Evolutionary conservation across 2,888 invertebrate genomes (phyloP).

Genomic region (Dryadula phaetusa): DNA sequence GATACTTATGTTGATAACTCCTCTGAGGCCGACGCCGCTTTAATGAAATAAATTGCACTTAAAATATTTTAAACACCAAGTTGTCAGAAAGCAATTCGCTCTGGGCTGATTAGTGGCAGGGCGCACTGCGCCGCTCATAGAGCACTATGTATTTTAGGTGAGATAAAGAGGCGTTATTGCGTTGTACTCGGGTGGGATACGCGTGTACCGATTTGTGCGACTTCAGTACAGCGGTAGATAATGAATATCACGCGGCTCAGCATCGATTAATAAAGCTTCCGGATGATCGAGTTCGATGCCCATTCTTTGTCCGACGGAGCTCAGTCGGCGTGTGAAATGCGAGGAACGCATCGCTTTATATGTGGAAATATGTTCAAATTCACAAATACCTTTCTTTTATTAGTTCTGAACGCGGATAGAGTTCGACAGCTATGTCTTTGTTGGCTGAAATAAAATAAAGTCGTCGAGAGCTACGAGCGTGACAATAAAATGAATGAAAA

Average conservation of each 20-base stretch:
- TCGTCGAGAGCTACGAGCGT: background rate
- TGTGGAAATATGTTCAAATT: background rate
- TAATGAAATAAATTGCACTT: constrained; percentile 5
- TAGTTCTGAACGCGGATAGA: background rate
- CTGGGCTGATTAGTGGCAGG: background rate
- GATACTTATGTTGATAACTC: constrained; percentile 1
- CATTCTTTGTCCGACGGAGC: background rate
- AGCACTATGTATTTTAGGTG: background rate
- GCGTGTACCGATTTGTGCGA: no score
- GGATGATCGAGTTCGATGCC: no score
- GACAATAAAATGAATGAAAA: constrained; percentile 5
- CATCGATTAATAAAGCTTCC: no score
- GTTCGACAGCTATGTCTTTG: background rate
- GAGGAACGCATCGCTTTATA: background rate
- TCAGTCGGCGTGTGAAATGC: background rate
- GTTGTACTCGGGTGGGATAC: no score
- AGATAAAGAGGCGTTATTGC: background rate
- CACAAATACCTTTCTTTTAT: background rate
- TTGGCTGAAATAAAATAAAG: constrained; percentile 9
- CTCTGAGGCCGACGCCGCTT: background rate
- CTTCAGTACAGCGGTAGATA: no score
- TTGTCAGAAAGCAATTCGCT: constrained; percentile 10
- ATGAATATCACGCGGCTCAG: no score
- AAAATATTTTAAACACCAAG: constrained; percentile 4
- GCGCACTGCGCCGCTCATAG: no score